Base-by-base conservation (phyloP, 2,113 vertebrate species). In the Myrmophylax atrothorax region DNA sequence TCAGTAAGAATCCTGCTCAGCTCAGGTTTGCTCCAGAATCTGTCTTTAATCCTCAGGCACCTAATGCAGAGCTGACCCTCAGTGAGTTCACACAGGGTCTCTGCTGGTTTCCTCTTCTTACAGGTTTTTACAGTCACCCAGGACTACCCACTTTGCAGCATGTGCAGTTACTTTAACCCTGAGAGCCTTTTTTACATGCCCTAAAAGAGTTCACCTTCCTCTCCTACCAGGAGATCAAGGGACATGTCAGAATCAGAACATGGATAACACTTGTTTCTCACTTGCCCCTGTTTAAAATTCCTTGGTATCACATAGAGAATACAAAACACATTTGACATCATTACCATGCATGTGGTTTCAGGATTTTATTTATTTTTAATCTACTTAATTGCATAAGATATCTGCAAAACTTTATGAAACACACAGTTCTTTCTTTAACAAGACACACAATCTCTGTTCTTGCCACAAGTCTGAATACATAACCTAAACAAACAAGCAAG, bases 61-160 rank as follows among this genome's bases (percentile, higher is more conserved):
- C 19, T 28, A 3, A 0, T 28, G 49, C 52, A 91, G 33, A 75
- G 35, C 47, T 75, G 38, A 67, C 26, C 29, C 40, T 49, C 12
- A 0, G 0, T 10, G 4, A 73, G 37, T 38, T 60, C 47, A 70
- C 13, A n/a, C 18, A 29, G 22, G 47, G 10, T 42, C 40, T 9
- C 35, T 13, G 25, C 6, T 19, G 22, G 7, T 19, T 74, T 73
- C n/a, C 25, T 55, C 35, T n/a, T 59, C n/a, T n/a, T 8, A 15
- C 8, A 74, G 14, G 19, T 28, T 55, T 87, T 42, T 12, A 64
- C 8, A 82, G 29, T 9, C 33, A 53, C 14, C 16, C 37, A 72
- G 18, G 86, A 79, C 18, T 31, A 50, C 6, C 4, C 10, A 46
- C 42, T 79, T 20, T 12, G 23, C 29, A 64, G 1, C 3, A 19